Percentiles rank a stretch among this genome's conserved stretches.
These are phyloP conservation scores for Amblyjoppa proteus DNA, from an alignment of 2,888 invertebrate species.

Conservation along the genomic window DNA sequence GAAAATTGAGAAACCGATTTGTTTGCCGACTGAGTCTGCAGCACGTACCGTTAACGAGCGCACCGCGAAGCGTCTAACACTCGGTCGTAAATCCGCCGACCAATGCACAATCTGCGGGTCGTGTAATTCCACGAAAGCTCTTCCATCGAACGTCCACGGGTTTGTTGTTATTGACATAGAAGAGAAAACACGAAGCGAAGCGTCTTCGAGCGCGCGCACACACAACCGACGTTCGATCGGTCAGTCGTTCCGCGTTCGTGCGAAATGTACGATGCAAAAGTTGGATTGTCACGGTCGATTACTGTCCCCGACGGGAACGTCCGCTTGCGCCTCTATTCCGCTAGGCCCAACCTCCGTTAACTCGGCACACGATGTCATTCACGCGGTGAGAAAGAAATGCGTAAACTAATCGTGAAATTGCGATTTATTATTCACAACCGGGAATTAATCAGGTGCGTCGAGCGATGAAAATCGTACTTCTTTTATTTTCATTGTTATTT, in stretches of 20 bases:
- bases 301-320: slow-evolving; percentile 56
- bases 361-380: slow-evolving; percentile 9
- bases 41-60: background rate
- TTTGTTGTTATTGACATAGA: slow-evolving; percentile 58
- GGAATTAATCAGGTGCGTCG: slow-evolving; percentile 47
- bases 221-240: slow-evolving; percentile 7
- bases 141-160: background rate
- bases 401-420: slow-evolving; percentile 55
- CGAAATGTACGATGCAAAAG: slow-evolving; percentile 46
- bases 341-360: background rate
- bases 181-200: slow-evolving; percentile 56
- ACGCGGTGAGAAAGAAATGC: slow-evolving; percentile 21
- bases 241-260: slow-evolving; percentile 41
- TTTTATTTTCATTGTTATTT: slow-evolving; percentile 11
- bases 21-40: background rate
- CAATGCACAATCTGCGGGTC: slow-evolving; percentile 35
- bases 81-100: slow-evolving; percentile 15
- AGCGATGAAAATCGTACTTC: slow-evolving; percentile 34
- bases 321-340: slow-evolving; percentile 21
- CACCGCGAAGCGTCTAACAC: slow-evolving; percentile 12
- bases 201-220: slow-evolving; percentile 32
- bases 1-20: too few relatives aligned
- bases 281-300: slow-evolving; percentile 64
- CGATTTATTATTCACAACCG: slow-evolving; percentile 49
- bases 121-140: slow-evolving; percentile 38